Conservation (phyloP, 2,888 invertebrate species). For the Synanthedon myopaeformis region DNA sequence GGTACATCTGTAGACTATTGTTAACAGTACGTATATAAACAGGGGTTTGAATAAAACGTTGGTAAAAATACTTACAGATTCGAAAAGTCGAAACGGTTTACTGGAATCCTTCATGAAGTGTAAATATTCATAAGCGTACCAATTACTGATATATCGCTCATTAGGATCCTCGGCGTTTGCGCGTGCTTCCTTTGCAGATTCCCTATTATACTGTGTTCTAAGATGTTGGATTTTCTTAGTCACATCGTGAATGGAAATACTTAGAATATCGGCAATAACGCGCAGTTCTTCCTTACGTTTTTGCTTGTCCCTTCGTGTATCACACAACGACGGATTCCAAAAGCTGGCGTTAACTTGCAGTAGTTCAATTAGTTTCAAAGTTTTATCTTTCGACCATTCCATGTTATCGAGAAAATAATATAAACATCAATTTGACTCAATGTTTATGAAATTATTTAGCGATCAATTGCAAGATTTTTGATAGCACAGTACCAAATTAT, state of each 20-base stretch:
- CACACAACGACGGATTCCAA: slow-evolving; percentile 57
- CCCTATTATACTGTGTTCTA: slow-evolving; percentile 72
- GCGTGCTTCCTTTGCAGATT: slow-evolving; percentile 65
- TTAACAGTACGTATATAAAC: too few relatives aligned
- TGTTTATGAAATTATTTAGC: slow-evolving; percentile 16
- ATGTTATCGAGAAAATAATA: slow-evolving; percentile 21
- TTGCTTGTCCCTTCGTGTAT: slow-evolving; percentile 53
- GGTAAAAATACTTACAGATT: slow-evolving; percentile 31
- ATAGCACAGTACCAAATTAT: neutral
- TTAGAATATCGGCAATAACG: slow-evolving; percentile 44
- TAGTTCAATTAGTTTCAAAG: slow-evolving; percentile 54
- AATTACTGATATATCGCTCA: slow-evolving; percentile 62
- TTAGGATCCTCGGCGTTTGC: slow-evolving; percentile 61
- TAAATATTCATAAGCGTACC: slow-evolving; percentile 71
- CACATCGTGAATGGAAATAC: slow-evolving; percentile 52
- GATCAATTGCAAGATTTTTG: slow-evolving; percentile 36
- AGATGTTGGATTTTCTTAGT: slow-evolving; percentile 73
- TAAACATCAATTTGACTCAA: slow-evolving; percentile 20
- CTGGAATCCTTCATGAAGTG: slow-evolving; percentile 71
- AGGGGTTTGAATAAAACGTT: too few relatives aligned
- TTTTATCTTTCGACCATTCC: slow-evolving; percentile 66
- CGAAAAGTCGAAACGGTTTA: slow-evolving; percentile 50
- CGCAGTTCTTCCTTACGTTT: slow-evolving; percentile 55
- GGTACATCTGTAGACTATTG: too few relatives aligned
- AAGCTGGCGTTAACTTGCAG: slow-evolving; percentile 51